Evolutionary conservation across 1,140 invertebrate genomes (phyloP).

Genomic region (Platyscapa corneri): DNA sequence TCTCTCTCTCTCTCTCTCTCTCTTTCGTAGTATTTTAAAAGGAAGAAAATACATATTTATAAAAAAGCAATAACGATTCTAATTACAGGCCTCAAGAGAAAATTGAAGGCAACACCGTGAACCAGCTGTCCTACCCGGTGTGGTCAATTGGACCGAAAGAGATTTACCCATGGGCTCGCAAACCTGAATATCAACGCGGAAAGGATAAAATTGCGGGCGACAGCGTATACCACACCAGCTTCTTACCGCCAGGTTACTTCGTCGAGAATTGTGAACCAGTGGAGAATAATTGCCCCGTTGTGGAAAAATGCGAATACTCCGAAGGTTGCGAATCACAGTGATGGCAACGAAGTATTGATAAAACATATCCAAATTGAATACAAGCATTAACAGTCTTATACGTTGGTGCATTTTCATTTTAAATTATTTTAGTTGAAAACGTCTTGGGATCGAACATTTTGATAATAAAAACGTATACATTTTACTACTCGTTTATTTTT

Average conservation of each 20-base stretch:
- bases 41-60: too few relatives aligned
- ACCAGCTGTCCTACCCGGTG: slow-evolving; percentile 76
- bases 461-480: too few relatives aligned
- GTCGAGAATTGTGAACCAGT: slow-evolving; percentile 61
- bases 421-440: too few relatives aligned
- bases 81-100: slow-evolving; percentile 73
- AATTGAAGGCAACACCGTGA: slow-evolving; percentile 76
- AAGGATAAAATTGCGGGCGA: slow-evolving; percentile 69
- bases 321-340: background rate
- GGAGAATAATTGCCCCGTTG: background rate
- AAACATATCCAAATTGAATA: background rate
- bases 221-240: slow-evolving; percentile 73
- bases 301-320: too few relatives aligned
- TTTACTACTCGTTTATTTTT: too few relatives aligned
- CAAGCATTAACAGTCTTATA: background rate
- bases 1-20: too few relatives aligned
- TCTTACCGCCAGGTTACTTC: slow-evolving; percentile 71
- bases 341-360: background rate
- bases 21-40: too few relatives aligned
- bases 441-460: too few relatives aligned
- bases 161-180: slow-evolving; percentile 70
- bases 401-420: too few relatives aligned
- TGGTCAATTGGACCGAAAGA: slow-evolving; percentile 69
- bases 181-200: slow-evolving; percentile 65
- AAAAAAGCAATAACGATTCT: too few relatives aligned